phyloP scores from a whole-genome alignment of 2,113 vertebrate genomes.

The Phrynosoma blainvillii region DNA sequence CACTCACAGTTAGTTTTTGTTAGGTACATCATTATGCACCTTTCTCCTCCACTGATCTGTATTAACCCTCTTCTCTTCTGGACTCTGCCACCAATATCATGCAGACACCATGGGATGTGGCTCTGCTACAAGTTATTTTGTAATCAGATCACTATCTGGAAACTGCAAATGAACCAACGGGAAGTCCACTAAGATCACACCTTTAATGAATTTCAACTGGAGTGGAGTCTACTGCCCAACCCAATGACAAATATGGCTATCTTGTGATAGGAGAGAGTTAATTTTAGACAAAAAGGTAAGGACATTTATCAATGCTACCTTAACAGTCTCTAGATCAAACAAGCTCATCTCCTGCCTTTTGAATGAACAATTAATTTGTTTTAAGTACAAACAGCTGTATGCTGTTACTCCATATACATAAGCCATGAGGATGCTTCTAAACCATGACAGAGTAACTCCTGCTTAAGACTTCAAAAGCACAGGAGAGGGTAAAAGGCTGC shows the following conservation, averaged over 20 bases:
- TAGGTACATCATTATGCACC: constrained; percentile 19
- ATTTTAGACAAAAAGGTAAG: constrained; percentile 20
- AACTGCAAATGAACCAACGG: background rate
- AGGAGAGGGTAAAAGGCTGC: constrained; percentile 33
- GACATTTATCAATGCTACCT: constrained; percentile 55
- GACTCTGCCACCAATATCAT: background rate
- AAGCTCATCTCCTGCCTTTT: constrained; percentile 21
- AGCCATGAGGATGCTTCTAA: constrained; percentile 38
- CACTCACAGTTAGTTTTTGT: background rate
- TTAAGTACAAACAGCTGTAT: constrained; percentile 53
- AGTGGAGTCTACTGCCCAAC: constrained; percentile 30
- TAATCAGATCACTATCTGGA: background rate
- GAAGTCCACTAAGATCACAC: background rate
- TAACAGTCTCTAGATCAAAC: constrained; percentile 51
- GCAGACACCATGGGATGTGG: background rate
- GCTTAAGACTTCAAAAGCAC: constrained; percentile 49
- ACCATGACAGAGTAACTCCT: constrained; percentile 29
- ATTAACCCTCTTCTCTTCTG: constrained; percentile 9
- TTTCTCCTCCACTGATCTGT: background rate
- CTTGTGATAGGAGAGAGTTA: constrained; percentile 37
- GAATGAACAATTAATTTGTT: constrained; percentile 54
- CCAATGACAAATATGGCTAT: constrained; percentile 41
- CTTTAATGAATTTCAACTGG: constrained; percentile 25
- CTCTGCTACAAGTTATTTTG: background rate
- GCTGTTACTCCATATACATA: constrained; percentile 45